Percentiles rank a stretch among this genome's conserved stretches.
Evolutionary conservation across 2,113 vertebrate genomes (phyloP).

Genomic region (Toxotes chatareus): DNA sequence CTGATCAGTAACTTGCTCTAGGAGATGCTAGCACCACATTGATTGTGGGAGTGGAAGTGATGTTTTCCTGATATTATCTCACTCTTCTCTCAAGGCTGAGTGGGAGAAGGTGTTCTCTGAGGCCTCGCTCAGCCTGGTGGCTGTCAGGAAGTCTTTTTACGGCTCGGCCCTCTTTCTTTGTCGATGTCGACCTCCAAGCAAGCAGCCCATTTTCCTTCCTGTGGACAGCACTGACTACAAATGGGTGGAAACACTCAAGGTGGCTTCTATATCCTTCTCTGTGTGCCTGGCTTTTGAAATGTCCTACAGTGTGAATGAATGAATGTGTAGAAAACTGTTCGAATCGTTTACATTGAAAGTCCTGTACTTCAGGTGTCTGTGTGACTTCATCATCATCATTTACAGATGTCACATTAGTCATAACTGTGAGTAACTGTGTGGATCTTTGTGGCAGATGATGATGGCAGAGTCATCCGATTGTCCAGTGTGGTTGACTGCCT

Average conservation of each 20-base stretch:
- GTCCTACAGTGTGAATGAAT: not conserved
- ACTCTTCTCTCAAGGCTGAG: conserved; percentile 82
- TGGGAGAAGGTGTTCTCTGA: conserved; percentile 88
- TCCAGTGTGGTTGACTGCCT: conserved; percentile 90
- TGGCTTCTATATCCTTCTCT: conserved; percentile 56
- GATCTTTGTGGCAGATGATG: conserved; percentile 61
- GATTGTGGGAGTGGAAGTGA: not conserved
- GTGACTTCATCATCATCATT: not conserved
- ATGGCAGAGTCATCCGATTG: conserved; percentile 83
- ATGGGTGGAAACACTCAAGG: conserved; percentile 96
- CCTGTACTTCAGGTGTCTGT: not conserved
- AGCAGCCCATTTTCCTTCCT: conserved; percentile 84
- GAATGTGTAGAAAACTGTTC: not conserved
- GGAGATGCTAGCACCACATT: not conserved
- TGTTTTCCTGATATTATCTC: not conserved
- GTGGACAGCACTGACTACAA: conserved; percentile 87
- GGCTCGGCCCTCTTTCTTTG: conserved; percentile 92
- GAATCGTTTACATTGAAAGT: not conserved
- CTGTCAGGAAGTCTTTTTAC: conserved; percentile 90
- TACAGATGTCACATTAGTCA: not conserved
- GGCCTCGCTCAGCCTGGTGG: conserved; percentile 83
- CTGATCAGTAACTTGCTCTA: not conserved
- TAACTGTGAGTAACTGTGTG: conserved; percentile 11
- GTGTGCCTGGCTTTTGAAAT: not conserved
- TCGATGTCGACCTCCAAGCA: conserved; percentile 71